Conservation (phyloP, 1,140 invertebrate species). For the Drosophila sp. region DNA sequence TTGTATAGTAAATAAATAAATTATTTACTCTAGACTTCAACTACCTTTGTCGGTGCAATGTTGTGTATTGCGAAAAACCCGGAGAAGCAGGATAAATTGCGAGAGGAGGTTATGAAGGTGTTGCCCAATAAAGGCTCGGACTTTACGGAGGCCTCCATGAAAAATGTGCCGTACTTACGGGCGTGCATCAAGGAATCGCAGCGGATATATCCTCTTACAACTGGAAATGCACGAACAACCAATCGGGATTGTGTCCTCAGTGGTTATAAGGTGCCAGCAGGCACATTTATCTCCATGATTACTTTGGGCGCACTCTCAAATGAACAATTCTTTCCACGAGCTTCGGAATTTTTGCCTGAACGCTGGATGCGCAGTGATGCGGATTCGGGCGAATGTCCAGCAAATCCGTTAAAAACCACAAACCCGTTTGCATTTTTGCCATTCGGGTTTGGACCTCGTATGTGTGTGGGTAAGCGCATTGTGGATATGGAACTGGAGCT, state of each 20-base stretch:
- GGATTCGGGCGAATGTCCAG: conserved; percentile 41
- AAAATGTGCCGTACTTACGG: conserved; percentile 87
- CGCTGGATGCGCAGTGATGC: conserved; percentile 85
- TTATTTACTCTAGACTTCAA: conserved; percentile 51
- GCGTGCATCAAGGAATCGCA: conserved; percentile 89
- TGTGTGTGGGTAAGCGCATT: conserved; percentile 88
- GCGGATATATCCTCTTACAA: conserved; percentile 85
- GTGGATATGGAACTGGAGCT: conserved; percentile 90
- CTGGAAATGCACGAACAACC: conserved; percentile 85
- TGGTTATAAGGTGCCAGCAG: conserved; percentile 87
- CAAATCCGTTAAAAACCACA: conserved; percentile 74
- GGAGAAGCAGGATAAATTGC: conserved; percentile 88
- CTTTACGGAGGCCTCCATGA: conserved; percentile 86
- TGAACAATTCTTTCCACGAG: conserved; percentile 85
- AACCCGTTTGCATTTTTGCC: conserved; percentile 88
- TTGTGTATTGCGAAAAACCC: conserved; percentile 87
- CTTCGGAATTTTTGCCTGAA: conserved; percentile 87
- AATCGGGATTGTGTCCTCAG: conserved; percentile 86
- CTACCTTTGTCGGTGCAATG: conserved; percentile 46
- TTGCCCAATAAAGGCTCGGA: conserved; percentile 85
- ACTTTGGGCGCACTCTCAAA: conserved; percentile 81
- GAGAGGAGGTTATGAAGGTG: conserved; percentile 87
- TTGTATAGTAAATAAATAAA: too few relatives aligned
- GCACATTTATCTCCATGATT: conserved; percentile 86
- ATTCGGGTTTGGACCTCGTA: conserved; percentile 88